A percentile compares a stretch with the other conserved stretches of the same genome.
Conservation (phyloP, 2,888 invertebrate species). For the Philopedon plagiatum region DNA sequence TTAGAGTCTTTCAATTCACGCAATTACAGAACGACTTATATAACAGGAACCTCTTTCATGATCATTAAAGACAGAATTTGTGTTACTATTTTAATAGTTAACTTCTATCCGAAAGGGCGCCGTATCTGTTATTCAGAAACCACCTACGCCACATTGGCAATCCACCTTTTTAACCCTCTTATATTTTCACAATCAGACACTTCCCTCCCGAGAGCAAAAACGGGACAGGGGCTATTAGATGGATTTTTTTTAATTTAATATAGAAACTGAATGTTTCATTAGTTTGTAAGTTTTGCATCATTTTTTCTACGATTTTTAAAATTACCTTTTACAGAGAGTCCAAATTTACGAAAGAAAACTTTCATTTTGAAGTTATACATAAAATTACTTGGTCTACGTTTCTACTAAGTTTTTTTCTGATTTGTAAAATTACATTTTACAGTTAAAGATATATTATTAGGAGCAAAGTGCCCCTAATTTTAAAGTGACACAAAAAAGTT, state of each 20-base stretch:
- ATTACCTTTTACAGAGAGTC: too few relatives aligned
- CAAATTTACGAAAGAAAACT: too few relatives aligned
- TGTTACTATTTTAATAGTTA: not conserved
- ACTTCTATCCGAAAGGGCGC: slow-evolving; percentile 13
- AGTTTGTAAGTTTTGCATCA: too few relatives aligned
- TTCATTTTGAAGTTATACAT: too few relatives aligned
- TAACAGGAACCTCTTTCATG: not conserved
- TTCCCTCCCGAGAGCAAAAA: slow-evolving; percentile 7
- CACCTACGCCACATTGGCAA: slow-evolving; percentile 27
- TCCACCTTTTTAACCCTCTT: slow-evolving; percentile 32
- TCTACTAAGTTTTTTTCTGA: too few relatives aligned
- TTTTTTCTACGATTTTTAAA: too few relatives aligned
- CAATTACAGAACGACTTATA: slow-evolving; percentile 49
- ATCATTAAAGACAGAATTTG: not conserved
- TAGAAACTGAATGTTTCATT: not conserved
- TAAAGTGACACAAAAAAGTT: too few relatives aligned
- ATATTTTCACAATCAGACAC: slow-evolving; percentile 20
- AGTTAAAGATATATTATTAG: too few relatives aligned
- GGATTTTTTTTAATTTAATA: not conserved
- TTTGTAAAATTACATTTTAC: too few relatives aligned
- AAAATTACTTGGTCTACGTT: too few relatives aligned
- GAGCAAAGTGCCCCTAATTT: too few relatives aligned
- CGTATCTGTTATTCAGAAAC: slow-evolving; percentile 58
- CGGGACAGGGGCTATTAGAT: not conserved
- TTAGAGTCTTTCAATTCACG: slow-evolving; percentile 55